Base-by-base conservation (phyloP, 2,797 vertebrate species). In the Gallinago nigripennis region DNA sequence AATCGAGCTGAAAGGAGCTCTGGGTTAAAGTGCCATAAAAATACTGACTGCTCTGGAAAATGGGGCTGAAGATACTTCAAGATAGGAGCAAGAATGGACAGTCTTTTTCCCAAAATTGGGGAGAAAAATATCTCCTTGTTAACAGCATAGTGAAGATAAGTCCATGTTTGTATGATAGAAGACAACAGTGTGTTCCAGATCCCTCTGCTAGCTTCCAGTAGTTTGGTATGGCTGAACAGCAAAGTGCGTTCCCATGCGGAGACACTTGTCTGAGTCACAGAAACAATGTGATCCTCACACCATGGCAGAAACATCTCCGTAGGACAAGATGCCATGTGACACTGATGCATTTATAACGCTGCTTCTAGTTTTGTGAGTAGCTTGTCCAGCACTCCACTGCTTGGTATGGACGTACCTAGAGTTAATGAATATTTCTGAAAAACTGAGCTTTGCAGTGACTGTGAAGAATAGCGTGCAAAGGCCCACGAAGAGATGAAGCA, bases 171-270 rank as follows among this genome's bases (percentile, higher is more conserved):
- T 37, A 11, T 89, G 48, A 19, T 43, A 24, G 10, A 76, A 57
- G 16, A 27, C 33, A 80, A 19, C 8, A 2, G 5, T 0, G 0
- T 25, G n/a, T 70, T 85, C 51, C 28, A 72, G 39, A 25, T 66
- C 66, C n/a, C 12, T 90, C 33, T 50, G 39, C 23, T 60, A n/a
- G 4, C 17, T 33, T 48, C 6, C 11, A 10, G 25, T 53, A n/a
- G 4, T 65, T 92, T 60, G 33, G 14, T 23, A 11, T 5, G 41
- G 78, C 56, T 89, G 23, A 56, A 87, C 8, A 53, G 56, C 57
- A 58, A 50, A 66, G 39, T 15, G 6, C 21, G 19, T 82, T 88
- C 46, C 70, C 0, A 0, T n/a, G 46, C 3, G 1, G 65, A 75
- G 33, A 27, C 54, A 39, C 24, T 76, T 8, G 2, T 51, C 41